Conservation (phyloP, 1,140 invertebrate genomes). For the Drosophila aff. region DNA sequence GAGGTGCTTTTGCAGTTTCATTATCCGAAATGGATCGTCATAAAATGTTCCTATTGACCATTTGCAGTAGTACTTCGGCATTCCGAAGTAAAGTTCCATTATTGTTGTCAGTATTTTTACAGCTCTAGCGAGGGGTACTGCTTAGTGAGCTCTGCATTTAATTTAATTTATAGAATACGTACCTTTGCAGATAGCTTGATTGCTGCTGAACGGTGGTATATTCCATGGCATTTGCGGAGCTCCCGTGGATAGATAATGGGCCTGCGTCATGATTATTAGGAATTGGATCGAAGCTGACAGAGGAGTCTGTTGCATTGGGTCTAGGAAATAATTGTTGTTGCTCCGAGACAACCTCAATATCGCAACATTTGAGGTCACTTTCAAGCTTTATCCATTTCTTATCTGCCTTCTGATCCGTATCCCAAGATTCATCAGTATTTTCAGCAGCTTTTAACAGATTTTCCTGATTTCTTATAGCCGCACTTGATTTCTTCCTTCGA, state of each 20-base stretch:
- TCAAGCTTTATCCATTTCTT: constrained; percentile 3
- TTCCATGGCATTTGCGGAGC: neutral
- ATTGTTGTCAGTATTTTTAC: neutral
- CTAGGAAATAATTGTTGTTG: neutral
- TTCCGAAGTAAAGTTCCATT: neutral
- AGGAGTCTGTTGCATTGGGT: neutral
- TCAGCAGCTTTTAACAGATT: neutral
- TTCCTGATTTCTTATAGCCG: neutral
- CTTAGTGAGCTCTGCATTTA: neutral
- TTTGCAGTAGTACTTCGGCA: neutral
- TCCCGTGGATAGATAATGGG: neutral
- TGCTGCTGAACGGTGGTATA: constrained; percentile 1
- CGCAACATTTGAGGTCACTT: neutral
- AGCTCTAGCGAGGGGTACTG: neutral
- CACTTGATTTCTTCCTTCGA: constrained; percentile 1
- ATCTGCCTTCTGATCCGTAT: neutral
- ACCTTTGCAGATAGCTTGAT: constrained; percentile 8
- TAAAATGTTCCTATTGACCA: no score
- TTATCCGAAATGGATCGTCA: no score
- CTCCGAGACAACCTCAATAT: constrained; percentile 2
- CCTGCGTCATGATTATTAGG: neutral
- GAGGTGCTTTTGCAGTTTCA: no score
- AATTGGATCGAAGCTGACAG: neutral
- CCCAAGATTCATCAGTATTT: constrained; percentile 3
- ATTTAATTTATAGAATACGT: neutral